phyloP scores from a whole-genome alignment of 2,113 vertebrate genomes.

The Xenopus laevis region DNA sequence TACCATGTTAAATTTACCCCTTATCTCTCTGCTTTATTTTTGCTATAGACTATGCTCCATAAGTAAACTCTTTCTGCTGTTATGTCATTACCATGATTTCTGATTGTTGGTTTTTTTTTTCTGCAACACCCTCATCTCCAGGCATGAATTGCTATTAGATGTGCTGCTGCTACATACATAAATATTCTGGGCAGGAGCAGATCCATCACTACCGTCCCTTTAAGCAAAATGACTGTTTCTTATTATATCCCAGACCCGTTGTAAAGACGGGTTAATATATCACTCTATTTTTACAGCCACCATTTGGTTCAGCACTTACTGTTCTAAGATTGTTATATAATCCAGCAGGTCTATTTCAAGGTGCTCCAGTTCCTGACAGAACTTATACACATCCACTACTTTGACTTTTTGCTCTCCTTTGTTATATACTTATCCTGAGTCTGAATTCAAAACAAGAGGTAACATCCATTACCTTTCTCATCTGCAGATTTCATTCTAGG shows the following conservation, averaged over 20 bases:
- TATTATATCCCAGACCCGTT: constrained; percentile 2
- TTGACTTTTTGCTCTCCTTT: neutral
- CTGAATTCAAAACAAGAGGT: no score
- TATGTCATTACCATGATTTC: no score
- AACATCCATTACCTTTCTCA: no score
- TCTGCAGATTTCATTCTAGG: neutral
- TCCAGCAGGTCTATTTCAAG: constrained; percentile 1
- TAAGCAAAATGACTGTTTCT: neutral
- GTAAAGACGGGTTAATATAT: constrained; percentile 17
- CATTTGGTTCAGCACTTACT: neutral
- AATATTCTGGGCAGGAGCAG: neutral
- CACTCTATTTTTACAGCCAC: constrained; percentile 15
- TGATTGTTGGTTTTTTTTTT: no score
- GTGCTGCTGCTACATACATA: neutral
- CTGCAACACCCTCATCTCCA: no score
- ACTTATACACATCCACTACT: neutral
- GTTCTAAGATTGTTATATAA: neutral
- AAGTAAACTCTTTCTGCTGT: no score
- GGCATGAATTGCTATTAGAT: no score
- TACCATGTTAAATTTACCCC: no score
- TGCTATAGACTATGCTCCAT: no score
- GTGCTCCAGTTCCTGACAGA: neutral
- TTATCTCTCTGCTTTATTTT: no score
- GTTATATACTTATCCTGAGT: neutral
- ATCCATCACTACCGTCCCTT: neutral